These are phyloP conservation scores for Acanthaster planci DNA, from an alignment of 35 echinoderm and acorn worm species.

Conservation along the genomic window DNA sequence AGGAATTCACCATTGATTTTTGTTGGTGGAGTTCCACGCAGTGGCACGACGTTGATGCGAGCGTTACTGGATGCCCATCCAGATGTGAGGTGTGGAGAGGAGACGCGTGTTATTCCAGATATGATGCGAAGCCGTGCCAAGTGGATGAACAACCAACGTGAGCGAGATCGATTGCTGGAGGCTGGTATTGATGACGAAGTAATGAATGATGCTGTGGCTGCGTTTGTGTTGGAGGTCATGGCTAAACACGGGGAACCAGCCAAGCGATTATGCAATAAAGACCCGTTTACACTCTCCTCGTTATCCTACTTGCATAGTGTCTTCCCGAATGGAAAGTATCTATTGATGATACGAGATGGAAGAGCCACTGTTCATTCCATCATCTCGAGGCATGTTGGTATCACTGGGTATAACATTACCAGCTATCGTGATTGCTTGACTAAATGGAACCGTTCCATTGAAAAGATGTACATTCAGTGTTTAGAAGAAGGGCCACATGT, in stretches of 20 bases:
- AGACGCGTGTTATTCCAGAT: constrained; percentile 88
- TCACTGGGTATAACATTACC: constrained; percentile 94
- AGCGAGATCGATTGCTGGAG: constrained; percentile 82
- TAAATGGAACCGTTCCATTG: constrained; percentile 87
- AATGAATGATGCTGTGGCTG: constrained; percentile 82
- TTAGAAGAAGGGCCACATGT: constrained; percentile 60
- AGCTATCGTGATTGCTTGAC: constrained; percentile 91
- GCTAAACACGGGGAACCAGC: constrained; percentile 93
- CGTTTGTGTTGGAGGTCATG: constrained; percentile 95
- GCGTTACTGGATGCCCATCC: constrained; percentile 96
- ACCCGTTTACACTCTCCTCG: constrained; percentile 89
- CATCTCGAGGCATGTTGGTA: constrained; percentile 91
- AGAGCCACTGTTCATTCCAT: constrained; percentile 96
- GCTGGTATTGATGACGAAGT: constrained; percentile 86
- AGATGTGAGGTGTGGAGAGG: constrained; percentile 95
- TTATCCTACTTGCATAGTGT: constrained; percentile 83
- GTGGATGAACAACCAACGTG: constrained; percentile 82
- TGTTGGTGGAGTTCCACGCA: constrained; percentile 93
- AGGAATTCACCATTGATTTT: constrained; percentile 90
- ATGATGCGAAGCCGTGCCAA: constrained; percentile 81
- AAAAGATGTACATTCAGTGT: constrained; percentile 95
- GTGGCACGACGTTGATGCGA: constrained; percentile 98
- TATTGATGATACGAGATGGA: constrained; percentile 95
- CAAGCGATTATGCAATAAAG: constrained; percentile 93
- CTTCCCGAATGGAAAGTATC: constrained; percentile 91